phyloP scores from a whole-genome alignment of 2,113 vertebrate species.

The Galeopterus variegatus region DNA sequence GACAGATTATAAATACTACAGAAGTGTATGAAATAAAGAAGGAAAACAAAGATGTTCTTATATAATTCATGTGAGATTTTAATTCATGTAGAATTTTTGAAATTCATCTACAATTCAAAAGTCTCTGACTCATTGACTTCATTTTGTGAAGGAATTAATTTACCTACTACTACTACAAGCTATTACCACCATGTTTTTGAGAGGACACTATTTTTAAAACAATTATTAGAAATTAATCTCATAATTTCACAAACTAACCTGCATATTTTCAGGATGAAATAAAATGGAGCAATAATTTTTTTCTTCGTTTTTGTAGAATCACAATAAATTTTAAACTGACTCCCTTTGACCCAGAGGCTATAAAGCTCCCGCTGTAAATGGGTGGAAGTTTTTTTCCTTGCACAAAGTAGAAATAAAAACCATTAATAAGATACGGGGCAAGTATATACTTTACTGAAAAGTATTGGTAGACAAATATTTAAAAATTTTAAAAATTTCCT shows the following conservation, averaged over 20 bases:
- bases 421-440: background rate
- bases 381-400: background rate
- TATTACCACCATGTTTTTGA: background rate
- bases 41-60: constrained; percentile 4
- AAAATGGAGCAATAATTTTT: background rate
- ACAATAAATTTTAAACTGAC: background rate
- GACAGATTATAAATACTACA: background rate
- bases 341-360: background rate
- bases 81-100: background rate
- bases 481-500: background rate
- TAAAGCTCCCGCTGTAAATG: background rate
- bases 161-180: background rate
- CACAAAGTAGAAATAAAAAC: background rate
- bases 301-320: background rate
- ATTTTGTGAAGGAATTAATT: background rate
- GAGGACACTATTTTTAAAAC: background rate
- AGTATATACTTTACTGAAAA: background rate
- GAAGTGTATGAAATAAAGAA: background rate
- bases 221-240: background rate
- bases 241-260: background rate
- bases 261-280: background rate
- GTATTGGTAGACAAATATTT: background rate
- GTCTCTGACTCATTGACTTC: background rate
- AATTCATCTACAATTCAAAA: background rate
- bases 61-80: background rate